Conservation (phyloP, 2,888 invertebrate genomes). For the Sussaba pulchella region DNA sequence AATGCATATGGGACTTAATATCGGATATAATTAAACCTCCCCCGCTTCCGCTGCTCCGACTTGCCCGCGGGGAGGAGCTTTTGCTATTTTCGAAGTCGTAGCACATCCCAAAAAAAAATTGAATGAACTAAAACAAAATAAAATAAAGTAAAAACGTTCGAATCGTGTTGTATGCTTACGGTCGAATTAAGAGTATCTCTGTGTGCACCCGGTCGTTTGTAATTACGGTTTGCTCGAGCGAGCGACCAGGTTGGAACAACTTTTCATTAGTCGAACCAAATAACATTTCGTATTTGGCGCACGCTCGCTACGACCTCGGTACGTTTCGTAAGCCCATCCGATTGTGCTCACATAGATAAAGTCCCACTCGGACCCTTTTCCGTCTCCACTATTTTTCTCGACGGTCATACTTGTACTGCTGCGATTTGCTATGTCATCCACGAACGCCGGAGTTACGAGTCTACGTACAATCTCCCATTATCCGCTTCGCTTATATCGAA, state of each 20-base stretch:
- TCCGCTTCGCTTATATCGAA: background rate
- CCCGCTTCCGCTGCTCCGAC: no score
- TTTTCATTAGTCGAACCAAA: constrained; percentile 57
- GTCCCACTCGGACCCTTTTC: constrained; percentile 3
- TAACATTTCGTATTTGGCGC: constrained; percentile 50
- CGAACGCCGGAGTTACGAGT: background rate
- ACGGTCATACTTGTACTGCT: background rate
- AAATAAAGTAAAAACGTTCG: constrained; percentile 1
- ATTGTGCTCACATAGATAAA: constrained; percentile 19
- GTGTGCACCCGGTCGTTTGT: constrained; percentile 35
- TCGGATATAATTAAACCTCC: no score
- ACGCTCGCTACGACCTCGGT: constrained; percentile 1
- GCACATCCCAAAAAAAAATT: background rate
- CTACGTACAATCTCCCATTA: no score
- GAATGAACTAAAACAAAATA: background rate
- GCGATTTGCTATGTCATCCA: constrained; percentile 1
- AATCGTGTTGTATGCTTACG: constrained; percentile 14
- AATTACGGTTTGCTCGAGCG: constrained; percentile 42
- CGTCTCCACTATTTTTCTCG: constrained; percentile 1
- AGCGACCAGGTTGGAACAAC: constrained; percentile 27
- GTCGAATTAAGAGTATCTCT: constrained; percentile 16
- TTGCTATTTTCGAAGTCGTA: background rate
- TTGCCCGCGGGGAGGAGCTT: background rate
- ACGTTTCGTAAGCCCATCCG: background rate
- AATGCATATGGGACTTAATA: no score